These are phyloP conservation scores for Apodemia duryi DNA, from an alignment of 2,888 invertebrate genomes.

Conservation along the genomic window DNA sequence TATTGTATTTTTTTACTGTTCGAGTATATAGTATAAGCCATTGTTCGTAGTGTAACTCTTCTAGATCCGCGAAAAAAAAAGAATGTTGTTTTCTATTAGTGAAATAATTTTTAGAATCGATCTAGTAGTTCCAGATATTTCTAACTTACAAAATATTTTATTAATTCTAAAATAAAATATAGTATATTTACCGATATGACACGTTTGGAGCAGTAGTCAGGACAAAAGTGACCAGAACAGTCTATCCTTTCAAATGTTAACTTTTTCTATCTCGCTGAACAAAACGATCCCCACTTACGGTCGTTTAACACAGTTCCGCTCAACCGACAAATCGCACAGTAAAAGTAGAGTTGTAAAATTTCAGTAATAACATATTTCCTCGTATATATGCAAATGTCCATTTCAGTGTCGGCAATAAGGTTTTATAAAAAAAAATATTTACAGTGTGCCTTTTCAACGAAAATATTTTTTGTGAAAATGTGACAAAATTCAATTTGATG, in stretches of 20 bases:
- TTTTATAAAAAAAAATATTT: constrained; percentile 8
- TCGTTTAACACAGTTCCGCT: constrained; percentile 40
- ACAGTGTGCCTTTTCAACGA: not conserved
- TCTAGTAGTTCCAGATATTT: too few relatives aligned
- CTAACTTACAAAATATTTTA: not conserved
- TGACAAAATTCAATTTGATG: too few relatives aligned
- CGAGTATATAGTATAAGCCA: too few relatives aligned
- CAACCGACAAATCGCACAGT: constrained; percentile 18
- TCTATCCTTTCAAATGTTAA: constrained; percentile 20
- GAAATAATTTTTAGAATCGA: too few relatives aligned
- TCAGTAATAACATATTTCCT: constrained; percentile 27
- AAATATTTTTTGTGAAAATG: too few relatives aligned
- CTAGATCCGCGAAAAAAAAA: too few relatives aligned
- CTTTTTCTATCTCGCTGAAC: constrained; percentile 47
- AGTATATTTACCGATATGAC: constrained; percentile 14
- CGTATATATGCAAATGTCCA: constrained; percentile 51
- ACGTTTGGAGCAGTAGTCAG: constrained; percentile 4
- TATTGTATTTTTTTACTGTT: too few relatives aligned
- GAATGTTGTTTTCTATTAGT: too few relatives aligned
- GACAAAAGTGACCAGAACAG: not conserved
- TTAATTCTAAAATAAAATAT: not conserved
- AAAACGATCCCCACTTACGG: constrained; percentile 50
- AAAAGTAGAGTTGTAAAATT: constrained; percentile 20
- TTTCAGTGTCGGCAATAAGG: constrained; percentile 30
- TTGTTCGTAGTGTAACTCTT: too few relatives aligned